These are phyloP conservation scores for Megastigmus dorsalis DNA, from an alignment of 2,888 invertebrate species.

Conservation along the genomic window DNA sequence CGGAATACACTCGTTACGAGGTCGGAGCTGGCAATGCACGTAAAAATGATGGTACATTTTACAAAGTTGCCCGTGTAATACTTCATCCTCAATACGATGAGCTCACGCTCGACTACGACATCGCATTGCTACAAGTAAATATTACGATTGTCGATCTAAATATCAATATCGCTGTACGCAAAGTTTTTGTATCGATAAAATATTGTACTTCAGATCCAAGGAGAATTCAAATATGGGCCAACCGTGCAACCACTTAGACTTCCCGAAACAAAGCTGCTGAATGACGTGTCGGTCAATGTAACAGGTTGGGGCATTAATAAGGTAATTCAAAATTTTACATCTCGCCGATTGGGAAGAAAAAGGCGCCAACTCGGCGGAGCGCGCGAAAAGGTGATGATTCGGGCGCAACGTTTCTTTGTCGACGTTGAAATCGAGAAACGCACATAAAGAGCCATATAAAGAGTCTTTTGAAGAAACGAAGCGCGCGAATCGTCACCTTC, in stretches of 20 bases:
- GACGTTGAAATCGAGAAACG: no score
- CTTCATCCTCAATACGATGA: slow-evolving; percentile 68
- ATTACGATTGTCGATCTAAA: background rate
- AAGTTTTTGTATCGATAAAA: no score
- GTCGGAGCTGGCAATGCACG: slow-evolving; percentile 55
- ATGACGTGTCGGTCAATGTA: slow-evolving; percentile 51
- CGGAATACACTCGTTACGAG: no score
- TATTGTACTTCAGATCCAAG: slow-evolving; percentile 57
- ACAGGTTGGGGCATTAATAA: slow-evolving; percentile 65
- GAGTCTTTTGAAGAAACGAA: no score
- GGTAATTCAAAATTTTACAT: no score
- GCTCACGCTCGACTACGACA: slow-evolving; percentile 73
- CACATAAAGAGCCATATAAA: no score
- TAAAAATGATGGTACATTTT: slow-evolving; percentile 43
- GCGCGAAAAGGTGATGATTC: no score
- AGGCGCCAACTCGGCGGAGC: no score
- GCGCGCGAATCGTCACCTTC: no score
- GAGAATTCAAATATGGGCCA: slow-evolving; percentile 29
- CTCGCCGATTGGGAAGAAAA: no score
- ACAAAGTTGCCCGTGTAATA: slow-evolving; percentile 58
- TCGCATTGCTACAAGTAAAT: slow-evolving; percentile 71
- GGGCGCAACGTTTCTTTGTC: no score
- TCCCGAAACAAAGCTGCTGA: slow-evolving; percentile 40
- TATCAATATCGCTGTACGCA: background rate
- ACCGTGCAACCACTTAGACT: slow-evolving; percentile 52